Evolutionary conservation across 1,140 invertebrate species (phyloP).

Genomic region (Coelopa frigida): DNA sequence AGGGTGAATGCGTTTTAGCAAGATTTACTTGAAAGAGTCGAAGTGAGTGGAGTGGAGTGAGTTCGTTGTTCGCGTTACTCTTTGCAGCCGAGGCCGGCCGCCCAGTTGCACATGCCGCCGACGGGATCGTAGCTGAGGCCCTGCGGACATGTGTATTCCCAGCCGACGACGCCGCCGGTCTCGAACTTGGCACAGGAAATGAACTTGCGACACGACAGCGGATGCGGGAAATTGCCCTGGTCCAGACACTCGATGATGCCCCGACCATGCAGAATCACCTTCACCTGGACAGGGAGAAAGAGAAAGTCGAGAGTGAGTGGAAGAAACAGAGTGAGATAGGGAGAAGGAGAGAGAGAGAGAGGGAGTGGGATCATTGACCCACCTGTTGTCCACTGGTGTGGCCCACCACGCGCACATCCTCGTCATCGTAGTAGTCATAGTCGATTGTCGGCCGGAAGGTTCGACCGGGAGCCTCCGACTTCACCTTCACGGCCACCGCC

Average conservation of each 20-base stretch:
- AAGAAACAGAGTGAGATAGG: slow-evolving; percentile 1
- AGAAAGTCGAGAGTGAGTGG: not conserved
- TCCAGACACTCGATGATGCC: slow-evolving; percentile 73
- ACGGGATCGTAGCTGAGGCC: slow-evolving; percentile 78
- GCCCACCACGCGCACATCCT: slow-evolving; percentile 49
- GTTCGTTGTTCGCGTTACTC: too few relatives aligned
- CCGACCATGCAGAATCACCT: slow-evolving; percentile 42
- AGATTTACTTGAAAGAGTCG: too few relatives aligned
- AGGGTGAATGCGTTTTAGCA: too few relatives aligned
- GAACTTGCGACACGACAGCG: slow-evolving; percentile 79
- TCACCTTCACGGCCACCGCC: not conserved
- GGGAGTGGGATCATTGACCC: slow-evolving; percentile 1
- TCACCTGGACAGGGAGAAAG: slow-evolving; percentile 28
- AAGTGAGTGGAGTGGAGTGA: too few relatives aligned
- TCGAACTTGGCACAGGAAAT: slow-evolving; percentile 80
- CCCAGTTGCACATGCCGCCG: slow-evolving; percentile 85
- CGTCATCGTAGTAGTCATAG: slow-evolving; percentile 64
- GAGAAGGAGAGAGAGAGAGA: not conserved
- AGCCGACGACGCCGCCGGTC: slow-evolving; percentile 64
- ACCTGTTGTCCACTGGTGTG: slow-evolving; percentile 40
- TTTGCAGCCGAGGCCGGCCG: slow-evolving; percentile 63
- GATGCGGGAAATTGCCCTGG: slow-evolving; percentile 82
- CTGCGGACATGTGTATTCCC: slow-evolving; percentile 80
- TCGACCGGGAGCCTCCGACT: slow-evolving; percentile 38
- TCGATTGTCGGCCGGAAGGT: slow-evolving; percentile 48